A percentile compares a stretch with the other conserved stretches of the same genome.
Evolutionary conservation across 2,113 vertebrate species (phyloP).

Genomic region (Cinclus cinclus): DNA sequence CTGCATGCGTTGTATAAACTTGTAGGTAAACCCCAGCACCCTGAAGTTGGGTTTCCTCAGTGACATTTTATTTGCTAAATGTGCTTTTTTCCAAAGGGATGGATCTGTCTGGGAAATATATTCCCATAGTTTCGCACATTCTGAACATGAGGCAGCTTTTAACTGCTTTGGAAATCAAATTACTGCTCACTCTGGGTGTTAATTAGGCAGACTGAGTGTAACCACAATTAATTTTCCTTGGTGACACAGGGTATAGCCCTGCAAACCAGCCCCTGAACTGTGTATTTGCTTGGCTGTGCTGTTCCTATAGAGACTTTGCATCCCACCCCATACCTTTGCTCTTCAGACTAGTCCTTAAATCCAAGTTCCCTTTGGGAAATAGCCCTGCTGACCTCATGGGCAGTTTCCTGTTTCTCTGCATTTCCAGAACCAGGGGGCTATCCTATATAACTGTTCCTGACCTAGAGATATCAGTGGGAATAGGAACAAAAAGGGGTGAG

Average conservation of each 20-base stretch:
- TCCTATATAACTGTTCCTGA: neutral
- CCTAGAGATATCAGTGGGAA: neutral
- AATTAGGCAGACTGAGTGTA: neutral
- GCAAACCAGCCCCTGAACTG: neutral
- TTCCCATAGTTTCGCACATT: neutral
- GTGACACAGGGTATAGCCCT: neutral
- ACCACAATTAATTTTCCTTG: neutral
- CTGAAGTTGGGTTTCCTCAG: neutral
- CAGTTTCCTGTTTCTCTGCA: neutral
- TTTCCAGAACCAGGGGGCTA: neutral
- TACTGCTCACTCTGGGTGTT: neutral
- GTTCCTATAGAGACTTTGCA: neutral
- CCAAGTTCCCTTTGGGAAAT: neutral
- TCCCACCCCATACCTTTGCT: neutral
- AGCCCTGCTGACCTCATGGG: fast-evolving
- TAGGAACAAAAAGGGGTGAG: neutral
- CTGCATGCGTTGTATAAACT: neutral
- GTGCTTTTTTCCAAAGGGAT: neutral
- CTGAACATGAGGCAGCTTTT: neutral
- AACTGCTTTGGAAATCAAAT: neutral
- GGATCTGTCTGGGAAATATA: neutral
- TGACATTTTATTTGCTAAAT: neutral
- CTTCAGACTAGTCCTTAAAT: neutral
- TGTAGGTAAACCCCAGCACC: neutral
- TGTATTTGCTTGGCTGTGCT: neutral